Evolutionary conservation across 1,140 invertebrate species (phyloP), one percentile per base, ranked within the genome.

Genomic region (Harpegnathos saltator): DNA sequence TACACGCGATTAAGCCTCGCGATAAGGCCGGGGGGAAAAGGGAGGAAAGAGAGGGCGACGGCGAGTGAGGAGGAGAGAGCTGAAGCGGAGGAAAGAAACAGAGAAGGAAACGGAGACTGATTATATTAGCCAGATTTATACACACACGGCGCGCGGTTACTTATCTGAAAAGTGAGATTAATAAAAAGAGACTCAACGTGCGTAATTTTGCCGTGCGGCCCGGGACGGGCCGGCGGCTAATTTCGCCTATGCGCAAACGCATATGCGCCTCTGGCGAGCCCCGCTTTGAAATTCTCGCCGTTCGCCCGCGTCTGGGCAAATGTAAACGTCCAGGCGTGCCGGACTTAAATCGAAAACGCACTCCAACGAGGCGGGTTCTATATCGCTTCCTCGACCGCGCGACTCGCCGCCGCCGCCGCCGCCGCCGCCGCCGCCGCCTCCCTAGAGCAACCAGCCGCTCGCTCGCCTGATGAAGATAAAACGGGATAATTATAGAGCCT

Each of bases 401-500:
- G 83, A 88, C 81, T 88, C 66, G 77, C 69, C 65, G 68, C 74
- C 65, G 68, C 29, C 29, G 5, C 29, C 29, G 29, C 29, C 29
- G 5, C 29, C 29, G 29, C 29, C 29, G 29, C 29, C 66, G 71
- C 74, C 59, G 68, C 69, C 65, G 62, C 77, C 77, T 65, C 77
- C 82, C 54, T 66, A 71, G 62, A 84, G 74, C 77, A 80, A 73
- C 72, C 69, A 58, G 75, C 69, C 65, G 75, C 58, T 52, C 75
- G 75, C 66, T 69, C 74, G 26, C 85, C 89, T 93, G 92, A 93
- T 93, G 92, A 93, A 93, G 93, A 93, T 94, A 93, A 93, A 93
- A 93, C 91, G 90, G 92, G 90, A 93, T 94, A 94, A 94, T 94
- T 94, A 93, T 93, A 93, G 92, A 92, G 92, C 91, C 91, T 93